Base-by-base conservation (phyloP, 2,797 vertebrate species). In the Champsocephalus esox region DNA sequence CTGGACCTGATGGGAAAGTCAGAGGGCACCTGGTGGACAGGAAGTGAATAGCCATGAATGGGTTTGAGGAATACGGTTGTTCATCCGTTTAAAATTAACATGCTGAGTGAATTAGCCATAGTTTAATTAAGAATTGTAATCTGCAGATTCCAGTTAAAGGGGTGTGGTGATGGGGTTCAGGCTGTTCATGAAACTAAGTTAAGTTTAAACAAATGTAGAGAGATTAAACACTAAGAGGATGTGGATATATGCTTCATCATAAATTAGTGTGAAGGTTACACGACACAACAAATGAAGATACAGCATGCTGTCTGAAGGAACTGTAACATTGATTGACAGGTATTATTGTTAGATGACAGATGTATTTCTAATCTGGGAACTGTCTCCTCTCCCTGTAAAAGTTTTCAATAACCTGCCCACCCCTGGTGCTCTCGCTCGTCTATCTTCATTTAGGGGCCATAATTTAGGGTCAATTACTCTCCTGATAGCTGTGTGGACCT, bases 261-360 rank as follows among this genome's bases (percentile, higher is more conserved):
- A 38, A 38, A 38, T 38, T 38, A 38, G 7, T 38, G 8, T 38
- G 8, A 38, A 38, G 34, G 34, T 38, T 38, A 38, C 34, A 38
- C 34, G 5, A 8, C 7, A 38, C 34, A 38, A 6, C 5, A 38
- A 38, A 38, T 38, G 34, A 38, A 38, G 34, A 38, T 38, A 38
- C 34, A 38, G 2, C 34, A 38, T 46, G 9, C 54, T 12, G 17
- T 43, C 58, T 66, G 43, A 50, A 9, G 41, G 44, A 43, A 54
- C 21, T 24, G 28, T 48, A 17, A 62, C 57, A 44, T 28, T 79
- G 62, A 70, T 12, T 69, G 68, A 54, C 5, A 70, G 49, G 45
- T 46, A 13, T 5, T 10, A 28, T 38, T n/a, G 46, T 4, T 32
- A n/a, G 38, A 44, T 38, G 49, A 48, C 13, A 66, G 48, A 21